These are phyloP conservation scores for Chionodraco myersi DNA, from an alignment of 2,113 vertebrate species.

Conservation along the genomic window DNA sequence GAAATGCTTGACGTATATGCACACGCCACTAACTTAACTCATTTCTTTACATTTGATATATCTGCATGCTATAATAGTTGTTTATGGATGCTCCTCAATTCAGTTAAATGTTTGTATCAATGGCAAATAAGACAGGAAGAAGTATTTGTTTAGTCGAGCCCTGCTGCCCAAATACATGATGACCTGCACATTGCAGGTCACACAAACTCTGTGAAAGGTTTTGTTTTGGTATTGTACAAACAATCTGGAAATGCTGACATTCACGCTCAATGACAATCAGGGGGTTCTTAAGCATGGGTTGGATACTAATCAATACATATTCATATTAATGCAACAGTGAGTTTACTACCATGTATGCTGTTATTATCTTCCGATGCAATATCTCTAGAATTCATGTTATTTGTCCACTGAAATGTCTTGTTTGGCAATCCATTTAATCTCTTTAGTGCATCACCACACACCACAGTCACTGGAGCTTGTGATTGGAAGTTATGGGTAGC, in stretches of 20 bases:
- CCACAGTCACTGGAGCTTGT: too few species aligned
- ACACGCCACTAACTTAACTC: neutral
- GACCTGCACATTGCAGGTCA: constrained; percentile 54
- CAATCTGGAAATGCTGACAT: constrained; percentile 7
- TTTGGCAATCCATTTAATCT: too few species aligned
- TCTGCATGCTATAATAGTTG: neutral
- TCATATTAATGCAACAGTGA: neutral
- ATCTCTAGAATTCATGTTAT: neutral
- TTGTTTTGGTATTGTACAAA: constrained; percentile 39
- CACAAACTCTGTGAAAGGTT: constrained; percentile 51
- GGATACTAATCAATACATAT: neutral
- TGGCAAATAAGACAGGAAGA: constrained; percentile 41
- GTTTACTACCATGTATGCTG: neutral
- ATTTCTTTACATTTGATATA: neutral
- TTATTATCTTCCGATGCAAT: neutral
- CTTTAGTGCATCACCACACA: too few species aligned
- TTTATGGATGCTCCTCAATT: neutral
- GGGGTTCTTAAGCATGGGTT: neutral
- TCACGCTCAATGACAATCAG: neutral
- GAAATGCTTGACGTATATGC: too few species aligned
- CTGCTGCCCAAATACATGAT: constrained; percentile 12
- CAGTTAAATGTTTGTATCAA: neutral
- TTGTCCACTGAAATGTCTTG: too few species aligned
- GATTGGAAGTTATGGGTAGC: too few species aligned
- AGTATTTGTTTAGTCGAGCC: constrained; percentile 30